Base-by-base conservation (phyloP, 92 coral and sea anemone species). In the Paramuricea clavata region DNA sequence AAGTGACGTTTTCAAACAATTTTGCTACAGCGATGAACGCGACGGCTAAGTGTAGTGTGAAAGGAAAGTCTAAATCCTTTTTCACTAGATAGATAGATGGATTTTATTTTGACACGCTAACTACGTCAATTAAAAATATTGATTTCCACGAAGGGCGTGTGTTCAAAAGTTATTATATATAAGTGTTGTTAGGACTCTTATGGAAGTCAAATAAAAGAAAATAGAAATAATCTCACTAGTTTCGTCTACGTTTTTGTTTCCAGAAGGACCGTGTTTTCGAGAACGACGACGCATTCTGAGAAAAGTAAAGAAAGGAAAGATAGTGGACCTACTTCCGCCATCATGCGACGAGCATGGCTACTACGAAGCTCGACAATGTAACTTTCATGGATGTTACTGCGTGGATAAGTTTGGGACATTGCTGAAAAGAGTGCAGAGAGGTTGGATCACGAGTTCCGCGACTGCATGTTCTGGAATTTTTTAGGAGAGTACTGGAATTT, bases 311-410 rank as follows among this genome's bases (percentile, higher is more conserved):
- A 41, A 19, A 72, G 12, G 50, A 27, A 39, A 22, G 8, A 72
- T 72, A 0, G 26, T 72, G 7, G 78, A 72, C 34, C 56, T 72
- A 3, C 50, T 44, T 41, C 78, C 78, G 12, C 78, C 78, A 10
- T 36, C 78, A 16, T 72, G 78, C 22, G 78, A 72, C 78, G 17
- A 72, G 12, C 11, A 34, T 16, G 78, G 78, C 27, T 72, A 39
- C 17, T 72, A 72, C 34, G n/a, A 36, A 22, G 49, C 78, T 19
- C 15, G 28, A 13, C 78, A 72, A 19, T 72, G 78, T 16, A 22
- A 72, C n/a, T n/a, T 44, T 16, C 78, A 72, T 11, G 78, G 78
- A 8, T 72, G 78, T 16, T n/a, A 3, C 12, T 72, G 78, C 19
- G 78, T 72, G 30, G 34, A 72, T 27, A 72, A 72, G 78, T 41